These are phyloP conservation scores for zebrafish (Danio rerio) DNA, from an alignment of 2,113 vertebrate genomes.

Conservation along the genomic window GRCz12tu NC_133195.1:41312001-41312500, in stretches of 20 bases:
- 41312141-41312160: not conserved
- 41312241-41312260: not conserved
- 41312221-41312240: not conserved
- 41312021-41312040: not conserved
- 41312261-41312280: not conserved
- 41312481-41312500: constrained; percentile 1
- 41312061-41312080: not conserved
- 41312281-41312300: not conserved
- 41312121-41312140: not conserved
- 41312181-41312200: not conserved
- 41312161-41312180: not conserved
- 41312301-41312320: not conserved
- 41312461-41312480: not conserved
- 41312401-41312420: not conserved
- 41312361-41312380: not conserved
- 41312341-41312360: not conserved
- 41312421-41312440: not conserved
- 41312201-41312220: not conserved
- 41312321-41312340: not conserved
- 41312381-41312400: constrained; percentile 4
- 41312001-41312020: not conserved
- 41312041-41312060: not conserved
- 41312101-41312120: not conserved
- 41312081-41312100: not conserved
- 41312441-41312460: constrained; percentile 7